Conservation (phyloP, 2,888 invertebrate genomes). For the Schrankia costaestrigalis region DNA sequence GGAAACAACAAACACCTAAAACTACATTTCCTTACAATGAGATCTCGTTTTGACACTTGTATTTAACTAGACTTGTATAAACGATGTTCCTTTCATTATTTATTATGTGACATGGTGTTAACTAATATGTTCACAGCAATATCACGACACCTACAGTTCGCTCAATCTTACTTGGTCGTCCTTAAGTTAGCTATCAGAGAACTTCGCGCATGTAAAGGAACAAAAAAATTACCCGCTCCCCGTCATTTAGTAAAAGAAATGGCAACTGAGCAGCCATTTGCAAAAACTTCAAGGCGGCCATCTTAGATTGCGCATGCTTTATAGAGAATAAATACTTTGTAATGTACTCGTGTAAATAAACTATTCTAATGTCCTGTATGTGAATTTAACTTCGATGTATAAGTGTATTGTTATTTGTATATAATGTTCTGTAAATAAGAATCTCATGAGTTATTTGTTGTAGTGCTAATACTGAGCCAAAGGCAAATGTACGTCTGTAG, state of each 20-base stretch:
- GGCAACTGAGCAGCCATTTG: no score
- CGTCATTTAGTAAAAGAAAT: no score
- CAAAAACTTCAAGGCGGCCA: conserved; percentile 10
- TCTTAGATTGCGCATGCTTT: no score
- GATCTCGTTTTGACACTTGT: not conserved
- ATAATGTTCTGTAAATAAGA: conserved; percentile 55
- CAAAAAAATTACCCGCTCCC: no score
- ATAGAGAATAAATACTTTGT: conserved; percentile 14
- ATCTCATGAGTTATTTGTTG: conserved; percentile 46
- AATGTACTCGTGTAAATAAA: conserved; percentile 46
- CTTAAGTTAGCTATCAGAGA: no score
- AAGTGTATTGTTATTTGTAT: conserved; percentile 37
- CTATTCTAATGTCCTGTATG: conserved; percentile 40
- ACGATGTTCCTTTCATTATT: conserved; percentile 30
- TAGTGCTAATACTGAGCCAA: conserved; percentile 65
- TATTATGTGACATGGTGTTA: no score
- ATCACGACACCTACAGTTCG: no score
- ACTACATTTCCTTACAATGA: no score
- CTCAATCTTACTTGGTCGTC: no score
- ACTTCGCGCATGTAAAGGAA: no score
- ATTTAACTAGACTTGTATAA: conserved; percentile 10
- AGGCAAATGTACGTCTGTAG: conserved; percentile 68
- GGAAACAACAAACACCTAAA: no score
- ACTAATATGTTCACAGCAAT: no score
- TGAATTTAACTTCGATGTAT: conserved; percentile 24